Evolutionary conservation across 1,140 invertebrate genomes (phyloP).

Genomic region (Anadara kagoshimensis): DNA sequence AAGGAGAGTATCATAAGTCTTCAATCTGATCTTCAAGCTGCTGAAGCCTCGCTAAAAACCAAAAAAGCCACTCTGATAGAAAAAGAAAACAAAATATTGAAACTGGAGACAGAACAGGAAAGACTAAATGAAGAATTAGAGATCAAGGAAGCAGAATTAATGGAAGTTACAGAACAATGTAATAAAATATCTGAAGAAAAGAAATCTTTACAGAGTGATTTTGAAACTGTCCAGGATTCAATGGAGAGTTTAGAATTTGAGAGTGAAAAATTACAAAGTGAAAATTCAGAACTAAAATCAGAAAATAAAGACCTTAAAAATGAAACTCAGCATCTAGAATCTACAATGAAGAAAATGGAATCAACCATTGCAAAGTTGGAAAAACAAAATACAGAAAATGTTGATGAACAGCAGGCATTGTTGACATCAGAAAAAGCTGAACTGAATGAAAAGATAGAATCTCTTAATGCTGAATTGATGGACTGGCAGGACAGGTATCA

Average conservation of each 20-base stretch:
- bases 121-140: conserved; percentile 26
- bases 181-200: conserved; percentile 31
- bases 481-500: conserved; percentile 30
- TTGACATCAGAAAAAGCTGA: conserved; percentile 11
- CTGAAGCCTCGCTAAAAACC: conserved; percentile 11
- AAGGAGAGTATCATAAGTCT: conserved; percentile 12
- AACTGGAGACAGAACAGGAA: conserved; percentile 21
- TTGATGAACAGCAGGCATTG: conserved; percentile 8
- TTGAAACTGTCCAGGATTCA: conserved; percentile 42
- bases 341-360: conserved; percentile 14
- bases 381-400: neutral
- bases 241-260: conserved; percentile 49
- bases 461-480: conserved; percentile 38
- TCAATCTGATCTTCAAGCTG: conserved; percentile 20
- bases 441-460: conserved; percentile 27
- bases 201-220: conserved; percentile 20
- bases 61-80: conserved; percentile 33
- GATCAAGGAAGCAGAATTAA: conserved; percentile 25
- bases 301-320: conserved; percentile 29
- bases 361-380: conserved; percentile 21
- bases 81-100: conserved; percentile 39
- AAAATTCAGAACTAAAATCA: conserved; percentile 28
- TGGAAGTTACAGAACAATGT: conserved; percentile 25
- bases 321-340: conserved; percentile 28
- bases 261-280: conserved; percentile 22